Evolutionary conservation across 2,113 vertebrate species (phyloP), one percentile per base, ranked within the genome.

Genomic region (Serilophus lunatus): DNA sequence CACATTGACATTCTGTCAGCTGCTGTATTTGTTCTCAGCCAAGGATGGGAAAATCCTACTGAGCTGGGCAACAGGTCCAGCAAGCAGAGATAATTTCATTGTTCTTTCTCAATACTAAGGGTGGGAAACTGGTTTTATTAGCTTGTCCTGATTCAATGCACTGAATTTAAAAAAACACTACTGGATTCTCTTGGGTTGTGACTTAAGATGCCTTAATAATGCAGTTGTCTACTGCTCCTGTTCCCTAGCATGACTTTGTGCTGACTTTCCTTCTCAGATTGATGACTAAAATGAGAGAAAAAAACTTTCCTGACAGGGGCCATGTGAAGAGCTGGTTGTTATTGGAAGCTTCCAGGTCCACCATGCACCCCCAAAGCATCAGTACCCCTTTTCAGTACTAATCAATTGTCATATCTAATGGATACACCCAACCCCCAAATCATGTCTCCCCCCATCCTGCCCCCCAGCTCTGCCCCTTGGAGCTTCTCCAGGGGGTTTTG

Each of bases 41-140:
- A 95, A 95, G 86, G 92, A 96, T 93, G 92, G 84, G 90, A 95
- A 96, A 96, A 88, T 95, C 95, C 82, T 93, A 40, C 91, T 76
- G 90, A 92, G 65, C 81, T 80, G 90, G 94, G 92, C 70, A 96
- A 50, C 82, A 90, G 81, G 66, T 90, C 92, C 75, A 82, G 88
- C 80, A 71, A 96, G 84, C 88, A 95, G 85, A 0, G 18, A 85
- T 84, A 84, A 87, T 91, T 92, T 94, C 89, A 85, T 90, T 95
- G 77, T 83, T 96, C 84, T 93, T 86, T 86, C 90, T 88, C 82
- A 85, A 74, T 61, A 82, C 88, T 78, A 70, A 40, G 64, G 36
- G 53, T 61, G 75, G 86, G 86, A 93, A 94, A 59, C 49, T 81
- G 59, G 31, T 86, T 96, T 96, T 94, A 89, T 92, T 74, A 42